Percentiles rank a stretch among this genome's conserved stretches.
Evolutionary conservation across 1,140 invertebrate species (phyloP).

Genomic region (Macrosteles quadrilineatus): DNA sequence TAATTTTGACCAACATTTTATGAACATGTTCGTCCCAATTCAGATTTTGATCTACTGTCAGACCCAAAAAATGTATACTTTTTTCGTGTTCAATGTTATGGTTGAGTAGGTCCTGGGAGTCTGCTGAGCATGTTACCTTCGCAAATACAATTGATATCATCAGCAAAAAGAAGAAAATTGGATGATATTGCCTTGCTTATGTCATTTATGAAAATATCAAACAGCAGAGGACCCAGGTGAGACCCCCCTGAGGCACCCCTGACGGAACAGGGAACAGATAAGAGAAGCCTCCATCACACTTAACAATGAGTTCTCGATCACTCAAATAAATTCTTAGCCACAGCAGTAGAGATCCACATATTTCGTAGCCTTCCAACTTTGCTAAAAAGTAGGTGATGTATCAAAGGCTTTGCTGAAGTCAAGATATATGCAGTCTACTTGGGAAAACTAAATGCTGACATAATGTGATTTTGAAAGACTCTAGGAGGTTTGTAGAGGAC

Average conservation of each 20-base stretch:
- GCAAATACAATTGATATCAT: background rate
- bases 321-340: background rate
- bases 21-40: background rate
- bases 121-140: background rate
- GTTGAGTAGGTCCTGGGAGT: background rate
- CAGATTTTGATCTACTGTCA: too few species aligned
- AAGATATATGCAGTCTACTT: background rate
- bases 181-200: too few species aligned
- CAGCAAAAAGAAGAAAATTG: too few species aligned
- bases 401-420: background rate
- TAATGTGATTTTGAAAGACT: background rate
- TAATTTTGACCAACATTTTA: background rate
- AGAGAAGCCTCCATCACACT: too few species aligned
- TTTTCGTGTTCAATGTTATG: background rate
- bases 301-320: too few species aligned
- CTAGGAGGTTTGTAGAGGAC: too few species aligned
- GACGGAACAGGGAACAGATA: too few species aligned
- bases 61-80: too few species aligned
- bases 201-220: too few species aligned
- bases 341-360: background rate
- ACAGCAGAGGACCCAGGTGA: background rate
- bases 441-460: background rate
- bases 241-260: too few species aligned
- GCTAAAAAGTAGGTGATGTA: background rate
- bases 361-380: background rate